Evolutionary conservation across 1,140 invertebrate species (phyloP), one percentile per base, ranked within the genome.

Genomic region (Bombus consobrinus): DNA sequence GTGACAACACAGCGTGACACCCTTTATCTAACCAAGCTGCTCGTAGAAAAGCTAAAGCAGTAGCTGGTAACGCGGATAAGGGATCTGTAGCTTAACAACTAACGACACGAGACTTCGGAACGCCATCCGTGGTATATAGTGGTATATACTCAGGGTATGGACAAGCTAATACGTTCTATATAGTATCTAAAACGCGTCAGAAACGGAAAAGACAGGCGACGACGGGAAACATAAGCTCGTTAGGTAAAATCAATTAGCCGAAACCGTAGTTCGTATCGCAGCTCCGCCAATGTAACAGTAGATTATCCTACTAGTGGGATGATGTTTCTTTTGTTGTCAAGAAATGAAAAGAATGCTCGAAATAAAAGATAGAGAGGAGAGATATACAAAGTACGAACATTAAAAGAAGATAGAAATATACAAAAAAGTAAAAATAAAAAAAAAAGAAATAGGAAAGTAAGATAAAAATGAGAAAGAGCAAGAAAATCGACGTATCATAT

Each of bases 141-240:
- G 80, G 75, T 32, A 32, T 18, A 69, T 47, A 77, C 43, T 59
- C 73, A 41, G 73, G 43, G 62, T 64, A 62, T 71, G 62, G 53
- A 39, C 32, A 28, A 76, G 28, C 81, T n/a, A 59, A 71, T 28
- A 72, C 64, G 34, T 80, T n/a, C 47, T 53, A 53, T 53, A 32
- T n/a, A 69, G 83, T 81, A 57, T 68, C 12, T 79, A 39, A 68
- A 39, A 85, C 78, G 76, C 47, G 66, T 43, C 41, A 57, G 88
- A 85, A 89, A 90, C 88, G 88, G 85, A 90, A 89, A 76, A 83
- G 76, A 77, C 88, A 83, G 77, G 85, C 89, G 89, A 87, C 66
- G 85, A 87, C 88, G 71, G 88, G 88, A 89, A 89, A 37, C 47
- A 68, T 71, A 39, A 18, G 62, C 87, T 80, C 76, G 72, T 80